phyloP scores from a whole-genome alignment of 2,888 invertebrate genomes.

The Neoascia interrupta region DNA sequence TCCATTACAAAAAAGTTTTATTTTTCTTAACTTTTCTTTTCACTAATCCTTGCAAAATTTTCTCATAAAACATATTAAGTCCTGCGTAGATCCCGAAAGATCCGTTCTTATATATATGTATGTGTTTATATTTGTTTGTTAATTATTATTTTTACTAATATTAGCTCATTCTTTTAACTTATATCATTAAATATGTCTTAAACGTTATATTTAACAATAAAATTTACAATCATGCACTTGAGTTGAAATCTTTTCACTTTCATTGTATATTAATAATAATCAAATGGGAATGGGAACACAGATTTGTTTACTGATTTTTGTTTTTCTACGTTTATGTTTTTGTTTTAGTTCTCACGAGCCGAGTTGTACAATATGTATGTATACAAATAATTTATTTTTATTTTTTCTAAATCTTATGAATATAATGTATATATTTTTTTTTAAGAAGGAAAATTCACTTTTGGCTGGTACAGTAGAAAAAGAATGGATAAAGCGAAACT shows the following conservation, averaged over 20 bases:
- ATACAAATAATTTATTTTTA: conserved; percentile 44
- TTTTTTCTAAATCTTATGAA: conserved; percentile 25
- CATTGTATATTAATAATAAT: conserved; percentile 56
- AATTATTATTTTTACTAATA: conserved; percentile 16
- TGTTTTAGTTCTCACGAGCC: conserved; percentile 64
- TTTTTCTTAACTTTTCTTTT: conserved; percentile 45
- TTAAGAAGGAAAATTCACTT: conserved; percentile 17
- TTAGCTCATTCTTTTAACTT: conserved; percentile 47
- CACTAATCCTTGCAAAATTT: conserved; percentile 47
- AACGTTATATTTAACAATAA: conserved; percentile 64
- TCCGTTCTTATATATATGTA: conserved; percentile 26
- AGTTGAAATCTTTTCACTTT: conserved; percentile 48
- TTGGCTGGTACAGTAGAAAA: conserved; percentile 32
- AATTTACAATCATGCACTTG: conserved; percentile 65
- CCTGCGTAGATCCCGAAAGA: conserved; percentile 48
- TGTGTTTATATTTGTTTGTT: conserved; percentile 9
- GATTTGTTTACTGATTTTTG: conserved; percentile 51
- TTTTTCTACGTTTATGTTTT: conserved; percentile 7
- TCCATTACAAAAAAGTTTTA: conserved; percentile 61
- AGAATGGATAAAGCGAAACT: not conserved
- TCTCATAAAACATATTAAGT: conserved; percentile 55
- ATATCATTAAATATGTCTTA: conserved; percentile 64
- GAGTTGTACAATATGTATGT: conserved; percentile 62
- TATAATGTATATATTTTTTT: no score
- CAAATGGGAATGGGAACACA: conserved; percentile 64